Conservation (phyloP, 2,888 invertebrate species). For the Dioctria rufipes region DNA sequence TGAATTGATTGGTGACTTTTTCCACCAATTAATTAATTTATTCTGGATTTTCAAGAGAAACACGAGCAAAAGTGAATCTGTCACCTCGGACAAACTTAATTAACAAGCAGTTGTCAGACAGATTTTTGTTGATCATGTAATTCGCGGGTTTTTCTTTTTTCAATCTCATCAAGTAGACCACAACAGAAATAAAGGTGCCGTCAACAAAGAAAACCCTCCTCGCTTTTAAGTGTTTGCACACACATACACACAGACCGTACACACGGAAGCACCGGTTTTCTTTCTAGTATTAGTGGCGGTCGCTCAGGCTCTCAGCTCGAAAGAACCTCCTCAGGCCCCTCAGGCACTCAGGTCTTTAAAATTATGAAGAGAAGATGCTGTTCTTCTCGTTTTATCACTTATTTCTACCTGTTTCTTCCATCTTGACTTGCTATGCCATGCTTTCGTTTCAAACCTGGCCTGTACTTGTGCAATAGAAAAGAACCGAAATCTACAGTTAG, state of each 20-base stretch:
- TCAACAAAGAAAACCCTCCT: slow-evolving; percentile 19
- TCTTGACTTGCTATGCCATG: slow-evolving; percentile 14
- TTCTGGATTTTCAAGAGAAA: not conserved
- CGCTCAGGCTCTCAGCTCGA: not conserved
- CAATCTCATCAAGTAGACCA: not conserved
- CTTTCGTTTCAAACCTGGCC: not conserved
- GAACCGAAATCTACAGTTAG: slow-evolving; percentile 47
- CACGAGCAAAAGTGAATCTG: not conserved
- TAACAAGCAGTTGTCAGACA: not conserved
- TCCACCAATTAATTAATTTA: not conserved
- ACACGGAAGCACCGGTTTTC: slow-evolving; percentile 36
- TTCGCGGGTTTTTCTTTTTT: slow-evolving; percentile 8
- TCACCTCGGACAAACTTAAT: not conserved
- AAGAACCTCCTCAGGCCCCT: too few relatives aligned
- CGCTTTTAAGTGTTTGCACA: not conserved
- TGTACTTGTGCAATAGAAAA: slow-evolving; percentile 42
- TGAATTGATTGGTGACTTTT: not conserved
- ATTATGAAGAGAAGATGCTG: slow-evolving; percentile 28
- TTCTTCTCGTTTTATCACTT: slow-evolving; percentile 33
- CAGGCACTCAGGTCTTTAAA: not conserved
- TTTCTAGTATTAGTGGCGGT: slow-evolving; percentile 19
- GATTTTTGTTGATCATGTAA: slow-evolving; percentile 35
- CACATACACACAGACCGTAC: not conserved
- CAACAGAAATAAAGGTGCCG: not conserved
- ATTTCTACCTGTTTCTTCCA: slow-evolving; percentile 6